These are phyloP conservation scores for Geotrypetes seraphini DNA, from an alignment of 2,797 vertebrate species.

Conservation along the genomic window DNA sequence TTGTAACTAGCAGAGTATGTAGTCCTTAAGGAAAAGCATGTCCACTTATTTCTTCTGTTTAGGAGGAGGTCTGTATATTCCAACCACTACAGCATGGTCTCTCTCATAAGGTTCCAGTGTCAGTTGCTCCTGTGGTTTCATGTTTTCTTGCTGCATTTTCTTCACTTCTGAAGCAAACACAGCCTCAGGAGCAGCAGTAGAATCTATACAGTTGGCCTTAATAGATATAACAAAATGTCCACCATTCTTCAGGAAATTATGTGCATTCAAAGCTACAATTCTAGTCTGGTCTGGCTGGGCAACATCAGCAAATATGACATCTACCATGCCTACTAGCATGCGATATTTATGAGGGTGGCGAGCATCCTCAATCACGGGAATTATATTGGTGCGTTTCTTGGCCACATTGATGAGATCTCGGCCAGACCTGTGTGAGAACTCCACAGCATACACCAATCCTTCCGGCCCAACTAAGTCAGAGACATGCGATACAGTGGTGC, in stretches of 20 bases:
- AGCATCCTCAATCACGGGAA: slow-evolving; percentile 87
- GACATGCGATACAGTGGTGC: slow-evolving; percentile 86
- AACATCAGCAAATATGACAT: slow-evolving; percentile 89
- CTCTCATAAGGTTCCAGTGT: slow-evolving; percentile 86
- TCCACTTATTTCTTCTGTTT: slow-evolving; percentile 78
- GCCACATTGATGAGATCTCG: slow-evolving; percentile 86
- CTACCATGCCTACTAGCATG: slow-evolving; percentile 90
- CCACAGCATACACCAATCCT: slow-evolving; percentile 86
- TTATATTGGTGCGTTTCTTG: slow-evolving; percentile 88
- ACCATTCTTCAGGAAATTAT: slow-evolving; percentile 84
- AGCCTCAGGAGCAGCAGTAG: slow-evolving; percentile 78
- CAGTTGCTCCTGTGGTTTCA: slow-evolving; percentile 89
- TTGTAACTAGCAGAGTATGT: no score
- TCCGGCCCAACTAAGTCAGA: slow-evolving; percentile 91
- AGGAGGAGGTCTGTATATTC: slow-evolving; percentile 76
- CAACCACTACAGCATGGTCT: slow-evolving; percentile 85
- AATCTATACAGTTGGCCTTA: slow-evolving; percentile 92
- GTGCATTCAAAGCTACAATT: slow-evolving; percentile 86
- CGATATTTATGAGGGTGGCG: slow-evolving; percentile 88
- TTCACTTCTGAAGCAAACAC: slow-evolving; percentile 86
- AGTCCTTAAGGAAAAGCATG: no score
- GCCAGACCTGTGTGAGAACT: slow-evolving; percentile 89
- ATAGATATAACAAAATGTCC: slow-evolving; percentile 92
- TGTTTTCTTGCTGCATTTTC: slow-evolving; percentile 85
- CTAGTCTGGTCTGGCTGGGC: slow-evolving; percentile 90